Conservation (phyloP, 2,113 vertebrate species). For the Ptyas mucosa region DNA sequence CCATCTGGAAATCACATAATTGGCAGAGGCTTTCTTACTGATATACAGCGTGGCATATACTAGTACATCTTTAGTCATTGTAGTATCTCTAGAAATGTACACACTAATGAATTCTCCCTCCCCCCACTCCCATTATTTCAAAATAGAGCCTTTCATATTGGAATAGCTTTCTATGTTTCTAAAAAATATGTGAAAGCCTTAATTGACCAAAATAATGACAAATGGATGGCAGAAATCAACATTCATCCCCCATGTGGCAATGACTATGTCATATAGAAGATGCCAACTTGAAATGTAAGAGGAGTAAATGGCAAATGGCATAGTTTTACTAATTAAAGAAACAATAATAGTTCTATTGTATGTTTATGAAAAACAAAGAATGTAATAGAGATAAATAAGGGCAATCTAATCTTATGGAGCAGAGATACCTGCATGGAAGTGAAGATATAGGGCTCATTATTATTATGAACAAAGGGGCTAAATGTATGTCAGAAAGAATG, state of each 20-base stretch:
- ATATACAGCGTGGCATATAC: not conserved
- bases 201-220: not conserved
- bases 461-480: not conserved
- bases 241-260: not conserved
- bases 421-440: not conserved
- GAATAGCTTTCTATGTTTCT: not conserved
- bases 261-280: not conserved
- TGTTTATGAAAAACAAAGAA: not conserved
- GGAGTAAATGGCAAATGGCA: not conserved
- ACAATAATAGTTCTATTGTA: not conserved
- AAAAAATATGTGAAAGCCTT: not conserved
- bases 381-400: not conserved
- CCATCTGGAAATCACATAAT: not conserved
- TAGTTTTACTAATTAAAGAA: not conserved
- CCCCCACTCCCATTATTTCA: not conserved
- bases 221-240: not conserved
- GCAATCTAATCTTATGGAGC: not conserved
- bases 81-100: not conserved
- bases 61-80: not conserved
- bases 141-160: not conserved
- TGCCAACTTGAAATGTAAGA: not conserved
- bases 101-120: not conserved
- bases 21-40: not conserved
- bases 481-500: not conserved
- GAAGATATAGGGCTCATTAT: not conserved